phyloP scores from a whole-genome alignment of 2,113 vertebrate species.

The Mugil cephalus region DNA sequence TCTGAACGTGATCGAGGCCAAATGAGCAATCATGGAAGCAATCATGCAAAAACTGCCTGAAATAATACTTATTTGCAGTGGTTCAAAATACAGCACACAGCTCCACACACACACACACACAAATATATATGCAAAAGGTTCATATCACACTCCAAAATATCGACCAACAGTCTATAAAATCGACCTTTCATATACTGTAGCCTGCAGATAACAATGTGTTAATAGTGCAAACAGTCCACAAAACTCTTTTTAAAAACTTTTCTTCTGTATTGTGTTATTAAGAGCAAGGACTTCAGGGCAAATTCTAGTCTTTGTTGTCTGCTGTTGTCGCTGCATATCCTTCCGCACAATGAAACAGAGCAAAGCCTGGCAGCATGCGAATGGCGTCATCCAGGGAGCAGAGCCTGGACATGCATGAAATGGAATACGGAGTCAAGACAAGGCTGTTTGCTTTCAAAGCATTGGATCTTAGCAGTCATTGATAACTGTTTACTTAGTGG shows the following conservation, averaged over 20 bases:
- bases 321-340: neutral
- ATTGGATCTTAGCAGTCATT: constrained; percentile 7
- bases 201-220: neutral
- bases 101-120: too few species aligned
- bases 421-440: neutral
- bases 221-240: too few species aligned
- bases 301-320: neutral
- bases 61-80: too few species aligned
- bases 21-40: neutral
- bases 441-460: constrained; percentile 1
- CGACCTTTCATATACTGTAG: too few species aligned
- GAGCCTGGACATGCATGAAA: constrained; percentile 16
- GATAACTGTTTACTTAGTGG: constrained; percentile 17
- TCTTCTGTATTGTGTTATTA: constrained; percentile 1
- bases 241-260: neutral
- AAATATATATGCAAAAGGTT: too few species aligned
- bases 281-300: neutral
- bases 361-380: neutral
- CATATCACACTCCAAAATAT: too few species aligned
- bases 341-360: neutral
- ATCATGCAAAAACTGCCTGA: neutral
- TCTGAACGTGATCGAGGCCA: neutral
- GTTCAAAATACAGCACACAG: too few species aligned
- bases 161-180: too few species aligned
- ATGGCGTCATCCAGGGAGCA: neutral